phyloP scores from a whole-genome alignment of 2,113 vertebrate species.

The Corythoichthys intestinalis region DNA sequence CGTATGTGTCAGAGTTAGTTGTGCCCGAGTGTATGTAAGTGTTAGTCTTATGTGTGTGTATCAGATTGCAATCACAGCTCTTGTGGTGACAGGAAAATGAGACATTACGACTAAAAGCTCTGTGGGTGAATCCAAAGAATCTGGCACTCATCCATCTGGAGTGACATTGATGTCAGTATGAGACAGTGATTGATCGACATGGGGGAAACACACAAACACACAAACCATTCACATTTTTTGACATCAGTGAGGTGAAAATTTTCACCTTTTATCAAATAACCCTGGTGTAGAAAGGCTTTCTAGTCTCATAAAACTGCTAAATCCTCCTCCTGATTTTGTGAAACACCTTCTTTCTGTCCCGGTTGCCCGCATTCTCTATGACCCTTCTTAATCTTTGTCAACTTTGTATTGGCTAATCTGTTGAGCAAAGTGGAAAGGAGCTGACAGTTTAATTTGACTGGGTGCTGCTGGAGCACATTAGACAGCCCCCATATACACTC shows the following conservation, averaged over 20 bases:
- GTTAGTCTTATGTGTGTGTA: constrained; percentile 24
- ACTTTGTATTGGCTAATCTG: constrained; percentile 38
- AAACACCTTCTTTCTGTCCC: constrained; percentile 38
- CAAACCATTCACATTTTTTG: constrained; percentile 32
- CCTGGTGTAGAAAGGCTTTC: constrained; percentile 40
- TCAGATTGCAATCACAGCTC: constrained; percentile 54
- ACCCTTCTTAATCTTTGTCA: constrained; percentile 31
- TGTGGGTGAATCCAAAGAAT: constrained; percentile 62
- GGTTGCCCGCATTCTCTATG: constrained; percentile 40
- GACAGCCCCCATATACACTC: constrained; percentile 18
- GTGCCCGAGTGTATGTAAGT: constrained; percentile 3
- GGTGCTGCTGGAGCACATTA: constrained; percentile 36
- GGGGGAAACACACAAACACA: constrained; percentile 23
- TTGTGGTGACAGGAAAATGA: constrained; percentile 62
- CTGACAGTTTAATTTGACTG: constrained; percentile 45
- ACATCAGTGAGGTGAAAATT: constrained; percentile 49
- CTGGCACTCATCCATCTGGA: constrained; percentile 65
- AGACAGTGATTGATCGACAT: constrained; percentile 62
- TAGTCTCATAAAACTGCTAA: constrained; percentile 49
- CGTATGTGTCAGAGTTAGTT: constrained; percentile 27
- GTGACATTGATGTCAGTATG: constrained; percentile 60
- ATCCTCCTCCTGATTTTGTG: constrained; percentile 41
- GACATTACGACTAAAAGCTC: constrained; percentile 58
- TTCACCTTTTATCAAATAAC: constrained; percentile 54
- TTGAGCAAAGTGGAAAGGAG: constrained; percentile 46